A percentile compares a stretch with the other conserved stretches of the same genome.
Evolutionary conservation across 2,113 vertebrate species (phyloP).

Genomic region (Colossoma macropomum): DNA sequence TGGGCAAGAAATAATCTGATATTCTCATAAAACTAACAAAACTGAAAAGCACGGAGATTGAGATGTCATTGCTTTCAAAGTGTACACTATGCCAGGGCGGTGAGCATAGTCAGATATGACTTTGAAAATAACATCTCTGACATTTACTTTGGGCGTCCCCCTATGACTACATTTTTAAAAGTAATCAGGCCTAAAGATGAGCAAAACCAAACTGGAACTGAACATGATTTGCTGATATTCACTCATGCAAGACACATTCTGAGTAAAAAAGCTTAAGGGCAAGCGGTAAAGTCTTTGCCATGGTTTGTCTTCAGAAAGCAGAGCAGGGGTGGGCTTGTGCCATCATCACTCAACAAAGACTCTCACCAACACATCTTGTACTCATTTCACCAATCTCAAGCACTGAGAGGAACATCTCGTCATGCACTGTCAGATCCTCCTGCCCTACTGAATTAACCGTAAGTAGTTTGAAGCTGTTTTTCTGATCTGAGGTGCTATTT

Average conservation of each 20-base stretch:
- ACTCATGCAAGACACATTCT: neutral
- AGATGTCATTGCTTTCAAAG: neutral
- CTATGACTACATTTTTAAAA: neutral
- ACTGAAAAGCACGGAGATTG: neutral
- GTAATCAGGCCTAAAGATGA: neutral
- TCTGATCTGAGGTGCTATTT: neutral
- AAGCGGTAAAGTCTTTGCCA: too few species aligned
- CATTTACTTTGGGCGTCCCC: slow-evolving; percentile 12
- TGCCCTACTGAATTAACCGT: slow-evolving; percentile 11
- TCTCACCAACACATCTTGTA: neutral
- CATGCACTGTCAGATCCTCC: neutral
- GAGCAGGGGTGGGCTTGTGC: slow-evolving; percentile 16
- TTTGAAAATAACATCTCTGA: neutral
- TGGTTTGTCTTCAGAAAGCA: neutral
- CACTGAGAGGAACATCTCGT: slow-evolving; percentile 25
- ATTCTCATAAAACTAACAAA: neutral
- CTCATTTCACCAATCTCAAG: neutral
- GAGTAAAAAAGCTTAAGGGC: neutral
- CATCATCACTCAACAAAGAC: slow-evolving; percentile 12
- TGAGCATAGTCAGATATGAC: neutral
- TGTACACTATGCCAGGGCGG: neutral
- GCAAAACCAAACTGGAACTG: neutral
- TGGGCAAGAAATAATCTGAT: neutral
- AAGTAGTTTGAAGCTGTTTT: neutral
- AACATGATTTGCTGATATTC: neutral